Conservation (phyloP, 2,113 vertebrate genomes). For the Edolisoma coerulescens region DNA sequence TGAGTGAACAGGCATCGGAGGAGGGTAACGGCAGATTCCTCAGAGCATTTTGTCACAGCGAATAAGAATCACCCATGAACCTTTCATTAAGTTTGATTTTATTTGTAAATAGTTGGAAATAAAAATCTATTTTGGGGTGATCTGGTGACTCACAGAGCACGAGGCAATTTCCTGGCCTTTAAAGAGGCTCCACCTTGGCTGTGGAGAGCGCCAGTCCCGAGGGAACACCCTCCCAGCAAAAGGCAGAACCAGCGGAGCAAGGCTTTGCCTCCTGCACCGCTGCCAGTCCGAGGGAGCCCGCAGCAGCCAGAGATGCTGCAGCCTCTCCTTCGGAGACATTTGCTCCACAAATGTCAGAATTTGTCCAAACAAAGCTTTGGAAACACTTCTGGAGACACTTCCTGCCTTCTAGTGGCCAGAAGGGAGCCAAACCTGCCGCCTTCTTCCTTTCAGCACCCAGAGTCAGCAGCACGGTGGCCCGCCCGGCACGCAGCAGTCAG, state of each 20-base stretch:
- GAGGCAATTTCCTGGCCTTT: constrained; percentile 10
- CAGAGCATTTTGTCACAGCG: neutral
- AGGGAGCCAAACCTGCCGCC: neutral
- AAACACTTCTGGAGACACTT: neutral
- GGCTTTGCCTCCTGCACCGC: neutral
- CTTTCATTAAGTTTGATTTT: constrained; percentile 24
- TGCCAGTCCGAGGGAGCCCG: neutral
- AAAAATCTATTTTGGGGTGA: constrained; percentile 21
- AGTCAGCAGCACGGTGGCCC: neutral
- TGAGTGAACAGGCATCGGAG: neutral
- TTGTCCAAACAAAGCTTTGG: neutral
- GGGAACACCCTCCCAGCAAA: neutral
- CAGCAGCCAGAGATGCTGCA: neutral
- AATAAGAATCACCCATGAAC: neutral
- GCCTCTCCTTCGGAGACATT: neutral
- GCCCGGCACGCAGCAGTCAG: neutral
- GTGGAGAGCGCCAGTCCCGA: neutral
- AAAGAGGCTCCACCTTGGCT: neutral
- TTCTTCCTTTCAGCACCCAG: neutral
- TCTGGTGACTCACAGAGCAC: constrained; percentile 30
- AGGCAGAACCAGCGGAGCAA: neutral
- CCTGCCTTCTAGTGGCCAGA: neutral
- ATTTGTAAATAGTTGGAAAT: constrained; percentile 40
- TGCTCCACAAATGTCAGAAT: neutral
- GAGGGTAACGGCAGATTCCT: neutral